These are phyloP conservation scores for Dissostichus mawsoni DNA, from an alignment of 2,113 vertebrate genomes.

Conservation along the genomic window DNA sequence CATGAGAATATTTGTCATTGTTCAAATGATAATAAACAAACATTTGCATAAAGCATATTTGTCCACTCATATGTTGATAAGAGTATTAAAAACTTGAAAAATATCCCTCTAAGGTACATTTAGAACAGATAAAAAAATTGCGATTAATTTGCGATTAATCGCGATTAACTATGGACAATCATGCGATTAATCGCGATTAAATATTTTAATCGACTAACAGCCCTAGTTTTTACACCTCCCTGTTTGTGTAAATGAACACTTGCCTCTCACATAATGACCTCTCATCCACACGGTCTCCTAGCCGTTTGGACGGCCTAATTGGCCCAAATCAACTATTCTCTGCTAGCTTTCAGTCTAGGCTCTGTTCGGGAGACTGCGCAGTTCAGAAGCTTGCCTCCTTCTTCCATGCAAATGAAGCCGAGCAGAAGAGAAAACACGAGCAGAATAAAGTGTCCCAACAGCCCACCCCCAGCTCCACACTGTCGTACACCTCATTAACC, in stretches of 20 bases:
- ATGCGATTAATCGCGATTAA: too few species aligned
- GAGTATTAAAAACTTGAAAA: too few species aligned
- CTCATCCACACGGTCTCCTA: conserved; percentile 8
- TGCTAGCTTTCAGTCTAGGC: conserved; percentile 9
- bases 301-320: conserved; percentile 41
- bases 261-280: conserved; percentile 34
- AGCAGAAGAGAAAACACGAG: conserved; percentile 31
- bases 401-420: conserved; percentile 57
- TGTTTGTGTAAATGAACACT: conserved; percentile 35
- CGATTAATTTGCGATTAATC: too few species aligned
- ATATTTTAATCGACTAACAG: too few species aligned
- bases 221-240: neutral
- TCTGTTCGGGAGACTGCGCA: conserved; percentile 11
- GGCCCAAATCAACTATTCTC: conserved; percentile 50
- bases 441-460: conserved; percentile 47
- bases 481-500: conserved; percentile 58
- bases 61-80: too few species aligned
- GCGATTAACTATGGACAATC: too few species aligned
- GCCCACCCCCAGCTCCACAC: neutral
- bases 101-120: too few species aligned
- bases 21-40: too few species aligned
- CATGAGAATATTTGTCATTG: too few species aligned
- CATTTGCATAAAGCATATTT: too few species aligned
- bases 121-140: too few species aligned
- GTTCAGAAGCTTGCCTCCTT: conserved; percentile 41